Percentiles rank a stretch among this genome's conserved stretches.
Evolutionary conservation across 2,888 invertebrate species (phyloP).

Genomic region (Diarsia rubi): DNA sequence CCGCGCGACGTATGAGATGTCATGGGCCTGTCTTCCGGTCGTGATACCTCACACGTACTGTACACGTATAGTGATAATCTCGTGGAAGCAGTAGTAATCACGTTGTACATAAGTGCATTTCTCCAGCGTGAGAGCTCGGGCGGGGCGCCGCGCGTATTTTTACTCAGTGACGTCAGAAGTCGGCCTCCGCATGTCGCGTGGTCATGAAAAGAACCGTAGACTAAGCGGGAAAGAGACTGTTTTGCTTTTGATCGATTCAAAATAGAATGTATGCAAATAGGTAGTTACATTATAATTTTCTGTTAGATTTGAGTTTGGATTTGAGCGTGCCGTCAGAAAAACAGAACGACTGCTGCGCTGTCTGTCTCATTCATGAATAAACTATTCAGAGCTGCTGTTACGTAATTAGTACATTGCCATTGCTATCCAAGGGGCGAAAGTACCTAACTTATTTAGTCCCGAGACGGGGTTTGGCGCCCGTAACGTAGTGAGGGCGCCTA

Average conservation of each 20-base stretch:
- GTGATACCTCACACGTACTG: conserved; percentile 18
- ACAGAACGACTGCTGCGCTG: neutral
- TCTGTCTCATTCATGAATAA: conserved; percentile 10
- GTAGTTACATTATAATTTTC: conserved; percentile 6
- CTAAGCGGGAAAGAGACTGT: conserved; percentile 58
- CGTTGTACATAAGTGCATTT: conserved; percentile 66
- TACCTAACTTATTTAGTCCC: no score
- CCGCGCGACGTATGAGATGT: conserved; percentile 18
- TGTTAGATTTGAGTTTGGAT: conserved; percentile 16
- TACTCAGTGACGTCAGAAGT: conserved; percentile 80
- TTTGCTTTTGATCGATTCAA: conserved; percentile 39
- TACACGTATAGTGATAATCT: conserved; percentile 38
- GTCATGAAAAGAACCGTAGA: conserved; percentile 68
- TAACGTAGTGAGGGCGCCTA: no score
- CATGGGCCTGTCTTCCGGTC: conserved; percentile 51
- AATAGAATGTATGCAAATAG: conserved; percentile 34
- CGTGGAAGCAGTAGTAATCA: conserved; percentile 43
- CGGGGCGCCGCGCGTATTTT: conserved; percentile 79
- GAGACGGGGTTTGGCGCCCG: no score
- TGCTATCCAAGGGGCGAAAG: no score
- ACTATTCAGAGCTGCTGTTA: neutral
- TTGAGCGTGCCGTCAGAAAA: neutral
- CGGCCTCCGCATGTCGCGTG: conserved; percentile 72
- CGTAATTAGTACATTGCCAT: no score
- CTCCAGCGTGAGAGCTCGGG: conserved; percentile 76